Base-by-base conservation (phyloP, 2,113 vertebrate species). In the Coryphaenoides rupestris region DNA sequence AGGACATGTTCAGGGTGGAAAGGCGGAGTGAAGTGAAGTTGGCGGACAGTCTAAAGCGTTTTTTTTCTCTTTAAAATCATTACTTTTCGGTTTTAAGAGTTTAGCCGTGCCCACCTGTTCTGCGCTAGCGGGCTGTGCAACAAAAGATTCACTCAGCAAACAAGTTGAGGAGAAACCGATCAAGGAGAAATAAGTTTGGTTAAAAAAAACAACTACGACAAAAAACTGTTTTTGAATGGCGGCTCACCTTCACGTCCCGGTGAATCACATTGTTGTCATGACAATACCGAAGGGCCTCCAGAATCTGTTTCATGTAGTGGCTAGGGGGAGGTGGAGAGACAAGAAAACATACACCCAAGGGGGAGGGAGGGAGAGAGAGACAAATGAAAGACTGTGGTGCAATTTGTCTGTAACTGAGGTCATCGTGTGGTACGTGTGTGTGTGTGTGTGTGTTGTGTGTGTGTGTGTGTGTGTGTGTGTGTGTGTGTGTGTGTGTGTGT, bases 251-350 rank as follows among this genome's bases (percentile, higher is more conserved):
- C 77, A 99, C 96, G 77, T 99, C 96, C 71, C 96, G 90, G 86
- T 99, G 96, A 88, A 98, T 99, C 87, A 99, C 92, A 79, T 99
- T 99, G 89, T 99, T 99, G 89, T 99, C 96, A 75, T 98, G 96
- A 91, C 96, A 99, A 84, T 99, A 99, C 57, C 96, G 95, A 26
- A 99, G 92, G 22, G 96, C 96, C 91, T 98, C 96, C 22, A 99
- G 79, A 86, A 99, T 98, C 91, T 98, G 96, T 52, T 95, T 93
- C 96, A 99, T 99, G 89, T 99, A 99, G 91, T 99, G 96, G 89
- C 96, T 98, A 62, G 84, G 88, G 58, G 21, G 84, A 88, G 58
- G 21, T n/a, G 45, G 21, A 10, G 46, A 14, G 7, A 45, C 59
- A 47, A 19, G 21, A 4, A 19, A 40, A 40, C 13, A 40, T 10